Evolutionary conservation across 2,888 invertebrate genomes (phyloP), one percentile per base, ranked within the genome.

Genomic region (Phortica okadai): DNA sequence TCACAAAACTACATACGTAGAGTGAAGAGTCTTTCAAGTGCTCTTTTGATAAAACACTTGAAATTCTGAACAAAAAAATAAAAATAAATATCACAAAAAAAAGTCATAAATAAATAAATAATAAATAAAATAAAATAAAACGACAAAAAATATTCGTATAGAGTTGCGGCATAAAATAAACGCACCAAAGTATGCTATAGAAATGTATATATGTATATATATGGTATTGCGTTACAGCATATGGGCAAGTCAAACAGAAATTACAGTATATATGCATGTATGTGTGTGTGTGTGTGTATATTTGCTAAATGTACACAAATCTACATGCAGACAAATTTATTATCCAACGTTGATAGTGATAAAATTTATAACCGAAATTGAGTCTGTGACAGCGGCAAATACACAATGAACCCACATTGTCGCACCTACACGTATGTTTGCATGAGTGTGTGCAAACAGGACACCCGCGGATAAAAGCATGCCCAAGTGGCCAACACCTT

Each of bases 301-400:
- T 78, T 78, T 69, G 81, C 82, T 66, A 41, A 66, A 87, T 82
- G 77, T 83, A 81, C 84, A 81, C 83, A 81, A 80, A 80, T 84
- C 78, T 83, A 81, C 80, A 77, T 77, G 79, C 76, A 78, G 76
- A 80, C 79, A 77, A 78, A 81, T 86, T 79, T 84, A 87, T 84
- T 86, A 84, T 81, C 81, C 62, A 77, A 80, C 81, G 79, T 79
- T 84, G 83, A 81, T 84, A 81, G 84, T 84, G 86, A 84, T 87
- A 82, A 84, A 83, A 84, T 84, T 84, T 84, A 84, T 86, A 84
- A 80, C 86, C 82, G 74, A 70, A 75, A 81, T 54, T 76, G 81
- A 72, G 80, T 76, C 66, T 74, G 21, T 74, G 69, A 70, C 77
- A 84, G 80, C 87, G 77, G 81, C 78, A 77, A 77, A 54, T 82